Percentiles rank a stretch among this genome's conserved stretches.
Evolutionary conservation across 1,140 invertebrate genomes (phyloP).

Genomic region (Danaus melanippus): DNA sequence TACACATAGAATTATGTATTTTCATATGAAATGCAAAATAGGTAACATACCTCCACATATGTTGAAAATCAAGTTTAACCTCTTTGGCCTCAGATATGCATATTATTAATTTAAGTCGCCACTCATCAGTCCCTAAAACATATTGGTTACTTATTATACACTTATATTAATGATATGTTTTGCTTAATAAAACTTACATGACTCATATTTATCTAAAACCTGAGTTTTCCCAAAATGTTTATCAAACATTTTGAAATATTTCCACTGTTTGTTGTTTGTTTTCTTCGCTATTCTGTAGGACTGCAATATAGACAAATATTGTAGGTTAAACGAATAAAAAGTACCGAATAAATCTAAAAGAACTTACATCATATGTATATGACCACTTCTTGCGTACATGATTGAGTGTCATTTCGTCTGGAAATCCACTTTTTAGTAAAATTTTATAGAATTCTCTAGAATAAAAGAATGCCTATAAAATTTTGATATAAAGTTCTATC

Average conservation of each 20-base stretch:
- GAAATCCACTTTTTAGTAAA: conserved; percentile 54
- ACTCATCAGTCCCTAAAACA: conserved; percentile 53
- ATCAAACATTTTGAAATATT: conserved; percentile 58
- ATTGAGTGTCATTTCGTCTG: conserved; percentile 51
- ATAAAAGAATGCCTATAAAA: conserved; percentile 12
- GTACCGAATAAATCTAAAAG: conserved; percentile 4
- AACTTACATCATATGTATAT: conserved; percentile 64
- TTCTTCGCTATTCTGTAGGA: conserved; percentile 56
- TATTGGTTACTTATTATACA: background rate
- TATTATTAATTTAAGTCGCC: conserved; percentile 51
- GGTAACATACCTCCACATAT: conserved; percentile 51
- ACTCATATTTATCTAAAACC: conserved; percentile 59
- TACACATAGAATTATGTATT: conserved; percentile 5
- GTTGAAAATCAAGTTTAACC: conserved; percentile 41
- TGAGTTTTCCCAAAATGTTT: conserved; percentile 55
- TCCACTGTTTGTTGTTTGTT: conserved; percentile 52
- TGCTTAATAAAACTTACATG: conserved; percentile 42
- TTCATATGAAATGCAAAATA: too few species aligned
- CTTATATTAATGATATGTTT: background rate
- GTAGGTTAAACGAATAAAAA: too few species aligned
- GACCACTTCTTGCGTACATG: conserved; percentile 64
- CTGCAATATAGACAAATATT: conserved; percentile 32
- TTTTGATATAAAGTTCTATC: too few species aligned
- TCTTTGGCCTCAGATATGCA: conserved; percentile 46
- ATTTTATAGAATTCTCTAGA: conserved; percentile 55